Base-by-base conservation (phyloP, 2,888 invertebrate genomes). In the Neoscelio sp. region DNA sequence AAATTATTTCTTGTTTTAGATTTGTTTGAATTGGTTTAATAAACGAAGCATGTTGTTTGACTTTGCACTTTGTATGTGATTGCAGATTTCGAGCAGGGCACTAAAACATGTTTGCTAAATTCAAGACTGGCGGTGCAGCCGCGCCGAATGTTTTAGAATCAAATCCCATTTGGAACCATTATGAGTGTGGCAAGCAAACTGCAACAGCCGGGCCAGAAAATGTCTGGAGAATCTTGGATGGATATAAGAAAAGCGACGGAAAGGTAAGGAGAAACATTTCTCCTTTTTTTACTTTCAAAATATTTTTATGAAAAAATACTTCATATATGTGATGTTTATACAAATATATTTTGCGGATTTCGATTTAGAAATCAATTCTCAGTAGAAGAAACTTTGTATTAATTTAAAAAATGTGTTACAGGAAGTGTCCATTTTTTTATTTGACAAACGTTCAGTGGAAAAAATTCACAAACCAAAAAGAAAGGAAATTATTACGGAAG, bases 381-480 rank as follows among this genome's bases (percentile, higher is more conserved):
- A n/a, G n/a, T n/a, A n/a, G n/a, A n/a, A n/a, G n/a, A n/a, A n/a
- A n/a, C n/a, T n/a, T n/a, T n/a, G n/a, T n/a, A n/a, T n/a, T n/a
- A n/a, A n/a, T n/a, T n/a, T n/a, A n/a, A n/a, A n/a, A n/a, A n/a
- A n/a, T n/a, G n/a, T n/a, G n/a, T 23, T 83, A 91, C 93, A 98
- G 98, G 97, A 97, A 91, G 97, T 96, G 80, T 98, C 98, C 0
- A 95, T 98, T 80, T 98, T 98, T 91, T 92, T 98, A 67, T 98
- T 98, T 90, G 98, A 98, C 91, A 98, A 98, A 90, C 94, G 96
- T 81, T 94, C 95, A 65, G 97, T 96, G 0, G 98, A 98, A 87
- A 98, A 98, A 89, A 91, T 98, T 38, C 97, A 96, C 91, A 98
- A 97, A 87, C 97, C 97, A 2, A 96, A 97, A 84, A 93, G 97